phyloP scores from a whole-genome alignment of 2,888 invertebrate genomes.

The Camptogramma bilineatum region DNA sequence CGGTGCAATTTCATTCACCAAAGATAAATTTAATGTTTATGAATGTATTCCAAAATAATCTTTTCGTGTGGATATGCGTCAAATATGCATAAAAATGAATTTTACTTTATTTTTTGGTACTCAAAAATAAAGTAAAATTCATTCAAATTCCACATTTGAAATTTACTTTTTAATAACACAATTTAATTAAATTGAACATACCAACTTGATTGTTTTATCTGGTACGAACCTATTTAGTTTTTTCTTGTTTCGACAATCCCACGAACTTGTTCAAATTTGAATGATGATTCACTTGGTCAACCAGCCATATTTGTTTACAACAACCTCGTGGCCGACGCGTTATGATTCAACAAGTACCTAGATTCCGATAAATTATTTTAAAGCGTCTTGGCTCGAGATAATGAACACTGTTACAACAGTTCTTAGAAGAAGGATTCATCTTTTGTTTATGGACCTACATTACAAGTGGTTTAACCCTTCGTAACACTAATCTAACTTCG shows the following conservation, averaged over 20 bases:
- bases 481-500: not conserved
- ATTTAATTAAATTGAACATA: not conserved
- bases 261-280: constrained; percentile 38
- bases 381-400: constrained; percentile 29
- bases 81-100: too few species aligned
- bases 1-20: constrained; percentile 34
- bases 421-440: constrained; percentile 16
- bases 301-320: constrained; percentile 61
- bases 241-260: constrained; percentile 21
- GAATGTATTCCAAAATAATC: too few species aligned
- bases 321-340: constrained; percentile 43
- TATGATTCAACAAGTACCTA: constrained; percentile 57
- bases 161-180: too few species aligned
- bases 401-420: constrained; percentile 30
- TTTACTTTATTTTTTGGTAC: too few species aligned
- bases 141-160: too few species aligned
- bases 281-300: constrained; percentile 58
- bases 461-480: not conserved
- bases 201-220: constrained; percentile 21
- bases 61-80: too few species aligned
- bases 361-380: constrained; percentile 37
- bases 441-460: constrained; percentile 4
- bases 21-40: constrained; percentile 17
- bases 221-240: constrained; percentile 11
- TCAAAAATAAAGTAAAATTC: too few species aligned